phyloP scores from a whole-genome alignment of 2,113 vertebrate species.

The Suncus etruscus region DNA sequence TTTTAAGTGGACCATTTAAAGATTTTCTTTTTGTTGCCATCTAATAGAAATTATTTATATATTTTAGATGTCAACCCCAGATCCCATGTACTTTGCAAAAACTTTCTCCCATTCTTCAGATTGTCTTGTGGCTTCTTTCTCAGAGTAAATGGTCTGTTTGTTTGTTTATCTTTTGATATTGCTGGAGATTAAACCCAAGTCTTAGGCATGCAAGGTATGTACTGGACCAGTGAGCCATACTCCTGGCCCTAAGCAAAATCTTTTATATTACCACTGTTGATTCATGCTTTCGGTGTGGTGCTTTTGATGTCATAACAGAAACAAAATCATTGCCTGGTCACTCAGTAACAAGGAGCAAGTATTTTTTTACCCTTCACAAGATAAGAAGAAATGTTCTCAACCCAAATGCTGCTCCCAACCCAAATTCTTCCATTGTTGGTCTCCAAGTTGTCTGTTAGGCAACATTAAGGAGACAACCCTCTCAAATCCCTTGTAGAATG shows the following conservation, averaged over 20 bases:
- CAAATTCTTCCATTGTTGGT: background rate
- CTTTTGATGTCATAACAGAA: background rate
- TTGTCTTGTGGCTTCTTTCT: background rate
- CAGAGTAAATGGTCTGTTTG: background rate
- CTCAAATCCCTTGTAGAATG: slow-evolving; percentile 46
- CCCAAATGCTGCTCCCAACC: background rate
- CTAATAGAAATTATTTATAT: background rate
- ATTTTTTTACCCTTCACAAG: slow-evolving; percentile 4
- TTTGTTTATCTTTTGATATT: background rate
- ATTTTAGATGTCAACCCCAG: background rate
- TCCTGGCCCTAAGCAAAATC: background rate
- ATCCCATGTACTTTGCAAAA: background rate
- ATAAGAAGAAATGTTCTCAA: slow-evolving; percentile 42
- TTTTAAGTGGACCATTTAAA: background rate
- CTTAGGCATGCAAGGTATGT: too few relatives aligned
- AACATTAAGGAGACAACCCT: slow-evolving; percentile 24
- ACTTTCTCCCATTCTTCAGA: background rate
- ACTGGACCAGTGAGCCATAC: too few relatives aligned
- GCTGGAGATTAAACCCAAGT: too few relatives aligned
- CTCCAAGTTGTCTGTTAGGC: background rate
- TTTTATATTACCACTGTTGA: background rate
- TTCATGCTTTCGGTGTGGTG: background rate
- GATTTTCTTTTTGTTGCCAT: background rate
- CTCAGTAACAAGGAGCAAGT: background rate
- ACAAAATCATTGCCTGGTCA: background rate